phyloP scores from a whole-genome alignment of 2,113 vertebrate genomes.

The Erinaceus europaeus region DNA sequence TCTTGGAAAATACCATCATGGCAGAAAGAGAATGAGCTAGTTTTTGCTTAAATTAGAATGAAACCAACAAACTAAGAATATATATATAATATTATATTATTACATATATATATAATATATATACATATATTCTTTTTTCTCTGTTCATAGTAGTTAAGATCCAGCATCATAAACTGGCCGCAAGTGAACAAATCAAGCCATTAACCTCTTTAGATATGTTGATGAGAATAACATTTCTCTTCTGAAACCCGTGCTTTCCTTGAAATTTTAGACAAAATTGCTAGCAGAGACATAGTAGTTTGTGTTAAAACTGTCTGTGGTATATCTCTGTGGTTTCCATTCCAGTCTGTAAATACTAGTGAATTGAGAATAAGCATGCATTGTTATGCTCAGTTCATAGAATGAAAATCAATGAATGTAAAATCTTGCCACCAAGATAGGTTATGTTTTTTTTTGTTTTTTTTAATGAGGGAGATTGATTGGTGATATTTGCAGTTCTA shows the following conservation, averaged over 20 bases:
- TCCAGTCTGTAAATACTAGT: neutral
- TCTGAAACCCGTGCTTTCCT: neutral
- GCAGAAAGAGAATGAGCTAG: neutral
- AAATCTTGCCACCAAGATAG: neutral
- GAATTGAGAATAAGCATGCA: slow-evolving; percentile 6
- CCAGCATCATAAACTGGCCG: neutral
- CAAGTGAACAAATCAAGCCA: neutral
- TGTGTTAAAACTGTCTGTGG: neutral
- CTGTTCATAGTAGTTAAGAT: neutral
- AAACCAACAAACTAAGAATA: neutral
- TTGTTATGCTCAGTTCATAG: neutral
- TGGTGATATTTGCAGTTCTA: neutral
- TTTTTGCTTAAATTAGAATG: neutral
- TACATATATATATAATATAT: no score
- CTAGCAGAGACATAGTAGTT: slow-evolving; percentile 23
- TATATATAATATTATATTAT: no score
- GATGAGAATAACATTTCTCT: neutral
- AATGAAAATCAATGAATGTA: slow-evolving; percentile 32
- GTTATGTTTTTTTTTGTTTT: neutral
- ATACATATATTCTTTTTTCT: no score
- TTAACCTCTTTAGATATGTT: neutral
- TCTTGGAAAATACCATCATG: neutral
- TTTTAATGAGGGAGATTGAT: neutral
- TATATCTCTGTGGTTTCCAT: slow-evolving; percentile 4
- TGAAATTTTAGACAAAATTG: slow-evolving; percentile 18